These are phyloP conservation scores for Crocodylus rhombifer DNA, from an alignment of 2,797 vertebrate genomes.

Conservation along the genomic window DNA sequence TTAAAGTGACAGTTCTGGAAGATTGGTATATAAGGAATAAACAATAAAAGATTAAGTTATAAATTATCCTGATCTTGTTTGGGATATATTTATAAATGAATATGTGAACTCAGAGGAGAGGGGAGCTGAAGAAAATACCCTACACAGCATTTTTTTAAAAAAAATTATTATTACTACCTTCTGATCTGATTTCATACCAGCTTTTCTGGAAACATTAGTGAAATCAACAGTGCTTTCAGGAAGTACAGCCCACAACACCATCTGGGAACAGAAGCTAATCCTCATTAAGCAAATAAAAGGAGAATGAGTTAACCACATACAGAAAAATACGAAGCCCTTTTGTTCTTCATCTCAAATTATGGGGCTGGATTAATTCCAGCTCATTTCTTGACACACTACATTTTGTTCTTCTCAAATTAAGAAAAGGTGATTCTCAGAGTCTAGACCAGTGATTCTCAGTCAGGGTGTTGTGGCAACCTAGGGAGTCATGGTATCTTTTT, in stretches of 20 bases:
- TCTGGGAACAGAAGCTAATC: not conserved
- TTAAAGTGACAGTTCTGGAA: not conserved
- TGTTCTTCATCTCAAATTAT: not conserved
- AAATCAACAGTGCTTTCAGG: no score
- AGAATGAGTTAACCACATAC: not conserved
- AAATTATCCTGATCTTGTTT: not conserved
- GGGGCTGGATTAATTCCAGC: not conserved
- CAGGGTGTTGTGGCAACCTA: no score
- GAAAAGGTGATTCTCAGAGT: not conserved
- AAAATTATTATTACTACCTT: no score
- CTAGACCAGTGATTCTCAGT: no score
- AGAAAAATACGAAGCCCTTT: not conserved
- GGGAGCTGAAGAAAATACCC: no score
- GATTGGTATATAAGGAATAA: fast-evolving
- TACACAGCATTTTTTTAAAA: no score
- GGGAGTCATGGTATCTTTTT: no score
- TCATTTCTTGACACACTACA: not conserved
- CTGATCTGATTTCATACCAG: no score
- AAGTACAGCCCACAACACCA: no score
- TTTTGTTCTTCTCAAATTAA: not conserved
- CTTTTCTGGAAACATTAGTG: no score
- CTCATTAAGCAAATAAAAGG: not conserved
- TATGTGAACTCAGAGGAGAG: not conserved
- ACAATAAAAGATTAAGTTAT: not conserved
- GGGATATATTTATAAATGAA: not conserved